phyloP scores from a whole-genome alignment of 2,797 vertebrate genomes.

The Leptodactylus fallax region DNA sequence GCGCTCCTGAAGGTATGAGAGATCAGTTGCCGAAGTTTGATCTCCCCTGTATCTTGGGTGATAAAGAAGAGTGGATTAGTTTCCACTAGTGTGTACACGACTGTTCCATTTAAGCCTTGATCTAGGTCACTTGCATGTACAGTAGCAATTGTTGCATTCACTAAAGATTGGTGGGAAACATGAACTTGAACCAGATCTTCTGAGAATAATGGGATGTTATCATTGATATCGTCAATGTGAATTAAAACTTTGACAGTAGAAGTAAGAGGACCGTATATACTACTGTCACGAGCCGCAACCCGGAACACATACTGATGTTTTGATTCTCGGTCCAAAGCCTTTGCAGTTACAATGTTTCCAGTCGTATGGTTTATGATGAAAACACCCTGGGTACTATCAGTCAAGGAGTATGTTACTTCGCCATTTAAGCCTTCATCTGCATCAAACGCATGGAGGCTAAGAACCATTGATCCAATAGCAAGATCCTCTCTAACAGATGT shows the following conservation, averaged over 20 bases:
- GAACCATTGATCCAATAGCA: conserved; percentile 76
- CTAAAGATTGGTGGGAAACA: conserved; percentile 72
- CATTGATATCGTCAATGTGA: conserved; percentile 86
- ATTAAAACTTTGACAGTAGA: conserved; percentile 78
- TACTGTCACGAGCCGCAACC: conserved; percentile 83
- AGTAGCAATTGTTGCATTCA: conserved; percentile 76
- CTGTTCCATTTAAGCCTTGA: conserved; percentile 82
- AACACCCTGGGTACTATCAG: conserved; percentile 77
- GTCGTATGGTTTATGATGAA: conserved; percentile 81
- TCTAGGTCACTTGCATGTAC: conserved; percentile 82
- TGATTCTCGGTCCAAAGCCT: conserved; percentile 82
- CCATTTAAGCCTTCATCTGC: conserved; percentile 85
- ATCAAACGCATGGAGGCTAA: conserved; percentile 81
- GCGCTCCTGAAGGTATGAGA: conserved; percentile 75
- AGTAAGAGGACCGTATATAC: conserved; percentile 79
- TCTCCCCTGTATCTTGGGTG: conserved; percentile 78
- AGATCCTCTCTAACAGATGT: conserved; percentile 83
- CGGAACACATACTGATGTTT: conserved; percentile 79
- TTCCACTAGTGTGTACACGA: conserved; percentile 76
- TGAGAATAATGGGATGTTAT: conserved; percentile 84
- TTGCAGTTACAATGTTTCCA: conserved; percentile 78
- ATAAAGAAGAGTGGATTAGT: conserved; percentile 81
- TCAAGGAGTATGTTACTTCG: conserved; percentile 81
- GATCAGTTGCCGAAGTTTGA: conserved; percentile 78
- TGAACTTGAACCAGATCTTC: conserved; percentile 79